These are phyloP conservation scores for Erebia ligea DNA, from an alignment of 2,888 invertebrate genomes.

Conservation along the genomic window DNA sequence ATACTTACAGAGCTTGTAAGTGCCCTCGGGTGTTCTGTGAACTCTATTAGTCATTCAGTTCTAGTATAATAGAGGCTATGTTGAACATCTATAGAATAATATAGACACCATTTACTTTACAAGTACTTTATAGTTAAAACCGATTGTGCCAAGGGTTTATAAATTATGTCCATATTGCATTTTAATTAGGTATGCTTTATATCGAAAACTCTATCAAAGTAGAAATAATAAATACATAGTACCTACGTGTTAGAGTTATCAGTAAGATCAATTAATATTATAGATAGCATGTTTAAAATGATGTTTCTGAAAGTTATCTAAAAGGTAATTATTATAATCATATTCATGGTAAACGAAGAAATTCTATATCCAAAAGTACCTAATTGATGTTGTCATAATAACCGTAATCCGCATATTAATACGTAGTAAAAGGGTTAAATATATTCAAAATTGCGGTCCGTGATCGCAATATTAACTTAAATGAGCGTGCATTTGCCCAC, in stretches of 20 bases:
- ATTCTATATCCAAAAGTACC: background rate
- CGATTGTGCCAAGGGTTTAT: too few species aligned
- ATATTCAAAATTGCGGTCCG: conserved; percentile 28
- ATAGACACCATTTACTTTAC: conserved; percentile 16
- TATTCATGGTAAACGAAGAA: background rate
- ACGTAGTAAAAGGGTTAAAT: conserved; percentile 8
- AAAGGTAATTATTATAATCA: background rate
- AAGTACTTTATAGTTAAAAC: background rate
- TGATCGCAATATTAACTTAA: conserved; percentile 40
- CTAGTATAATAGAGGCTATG: conserved; percentile 46
- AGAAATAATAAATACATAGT: too few species aligned
- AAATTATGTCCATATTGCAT: too few species aligned
- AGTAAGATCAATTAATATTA: too few species aligned
- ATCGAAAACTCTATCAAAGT: too few species aligned
- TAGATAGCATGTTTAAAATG: background rate
- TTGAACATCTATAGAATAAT: conserved; percentile 49
- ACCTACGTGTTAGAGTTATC: too few species aligned
- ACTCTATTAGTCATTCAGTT: conserved; percentile 60
- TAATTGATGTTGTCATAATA: conserved; percentile 11
- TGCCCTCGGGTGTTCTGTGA: conserved; percentile 55
- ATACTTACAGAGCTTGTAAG: conserved; percentile 69
- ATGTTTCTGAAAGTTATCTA: background rate
- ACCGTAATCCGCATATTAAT: conserved; percentile 2
- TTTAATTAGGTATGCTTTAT: too few species aligned
- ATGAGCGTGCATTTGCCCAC: conserved; percentile 27